phyloP scores from a whole-genome alignment of 2,113 vertebrate species.

The Crocuta crocuta region DNA sequence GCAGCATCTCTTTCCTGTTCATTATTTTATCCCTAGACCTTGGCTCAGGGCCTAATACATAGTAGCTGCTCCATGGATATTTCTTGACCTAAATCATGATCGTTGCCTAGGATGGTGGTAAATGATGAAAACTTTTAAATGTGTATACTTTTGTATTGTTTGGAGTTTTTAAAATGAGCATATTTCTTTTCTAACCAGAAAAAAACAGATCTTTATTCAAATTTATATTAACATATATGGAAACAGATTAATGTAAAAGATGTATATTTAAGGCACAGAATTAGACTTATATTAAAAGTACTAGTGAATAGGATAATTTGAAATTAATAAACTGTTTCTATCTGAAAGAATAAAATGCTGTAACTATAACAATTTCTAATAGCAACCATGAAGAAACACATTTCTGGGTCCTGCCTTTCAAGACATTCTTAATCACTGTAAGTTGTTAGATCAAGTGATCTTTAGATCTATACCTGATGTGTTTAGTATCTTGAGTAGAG shows the following conservation, averaged over 20 bases:
- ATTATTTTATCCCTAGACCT: not conserved
- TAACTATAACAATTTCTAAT: not conserved
- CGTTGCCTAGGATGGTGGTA: not conserved
- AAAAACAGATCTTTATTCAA: not conserved
- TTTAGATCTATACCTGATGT: not conserved
- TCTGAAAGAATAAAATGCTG: constrained; percentile 7
- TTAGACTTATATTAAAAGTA: constrained; percentile 12
- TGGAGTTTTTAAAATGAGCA: not conserved
- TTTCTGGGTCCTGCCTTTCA: not conserved
- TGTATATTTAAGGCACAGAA: not conserved
- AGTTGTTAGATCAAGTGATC: not conserved
- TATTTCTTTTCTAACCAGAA: constrained; percentile 54
- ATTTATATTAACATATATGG: not conserved
- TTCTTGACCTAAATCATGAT: too few species aligned
- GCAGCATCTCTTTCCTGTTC: not conserved
- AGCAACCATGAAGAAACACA: not conserved
- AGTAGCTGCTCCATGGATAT: not conserved
- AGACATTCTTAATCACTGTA: not conserved
- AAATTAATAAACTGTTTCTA: constrained; percentile 23
- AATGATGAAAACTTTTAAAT: not conserved
- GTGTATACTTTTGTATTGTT: not conserved
- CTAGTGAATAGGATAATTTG: not conserved
- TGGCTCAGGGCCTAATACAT: not conserved
- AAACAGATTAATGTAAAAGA: constrained; percentile 28
- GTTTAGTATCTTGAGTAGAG: not conserved